Evolutionary conservation across 2,888 invertebrate species (phyloP), one percentile per base, ranked within the genome.

Genomic region (Ennomos erosarius): DNA sequence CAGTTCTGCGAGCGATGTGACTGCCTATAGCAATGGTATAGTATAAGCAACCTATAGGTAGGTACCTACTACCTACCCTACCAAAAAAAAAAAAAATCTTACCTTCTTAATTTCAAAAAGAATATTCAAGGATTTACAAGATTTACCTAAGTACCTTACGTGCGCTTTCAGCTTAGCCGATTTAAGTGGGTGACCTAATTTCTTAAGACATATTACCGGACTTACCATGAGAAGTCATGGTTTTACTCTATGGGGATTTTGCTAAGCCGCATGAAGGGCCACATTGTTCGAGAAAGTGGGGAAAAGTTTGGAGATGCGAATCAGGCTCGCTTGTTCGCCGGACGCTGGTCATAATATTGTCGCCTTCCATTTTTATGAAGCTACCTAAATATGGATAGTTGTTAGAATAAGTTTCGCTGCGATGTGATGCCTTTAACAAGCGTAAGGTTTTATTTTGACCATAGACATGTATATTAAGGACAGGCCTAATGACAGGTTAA

Each of bases 141-240:
- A 16, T 16, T 2, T 16, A 16, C 16, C 16, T 16, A 16, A 2
- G 3, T 16, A 16, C 16, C 16, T 16, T 42, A 47, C 64, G 67
- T 68, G 69, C 63, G 67, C 57, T 67, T 12, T 42, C 69, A 56
- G 55, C 65, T 65, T 69, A 70, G 55, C 66, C 62, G 48, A 66
- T n/a, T n/a, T 70, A 78, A 76, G 62, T 74, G 71, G 79, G 77
- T 81, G 83, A 84, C 85, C 84, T 74, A 83, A 83, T 84, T 84
- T 75, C 65, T 55, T 64, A 75, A 79, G 78, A 80, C n/a, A n/a
- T 80, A 79, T 75, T 74, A 78, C 75, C 61, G 73, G 74, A 78
- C 76, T 78, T 81, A 42, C 10, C 36, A 78, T 70, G 70, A 67
- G 65, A 67, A 73, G 68, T 68, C 76, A 77, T 77, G 76, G 73